Conservation (phyloP, 37 sponge, comb jelly and placozoan genomes). For the Aplysina aerophoba region DNA sequence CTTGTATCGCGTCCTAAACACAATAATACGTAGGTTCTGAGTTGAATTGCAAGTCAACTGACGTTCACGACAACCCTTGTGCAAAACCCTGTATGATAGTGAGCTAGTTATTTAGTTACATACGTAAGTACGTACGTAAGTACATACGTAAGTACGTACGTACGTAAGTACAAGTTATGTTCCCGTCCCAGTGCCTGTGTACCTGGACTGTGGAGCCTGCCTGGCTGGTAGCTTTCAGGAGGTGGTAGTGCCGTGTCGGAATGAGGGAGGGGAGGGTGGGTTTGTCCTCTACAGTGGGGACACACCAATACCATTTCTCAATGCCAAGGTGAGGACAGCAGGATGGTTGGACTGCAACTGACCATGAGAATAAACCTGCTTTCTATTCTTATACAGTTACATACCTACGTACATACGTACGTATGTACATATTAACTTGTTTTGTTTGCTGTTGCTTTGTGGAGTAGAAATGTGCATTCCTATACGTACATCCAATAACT, state of each 20-base stretch:
- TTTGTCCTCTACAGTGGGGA: conserved; percentile 37
- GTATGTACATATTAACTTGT: neutral
- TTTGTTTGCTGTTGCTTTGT: too few species aligned
- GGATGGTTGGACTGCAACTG: neutral
- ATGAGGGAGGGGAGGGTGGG: conserved; percentile 75
- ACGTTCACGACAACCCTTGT: too few species aligned
- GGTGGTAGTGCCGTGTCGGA: conserved; percentile 23
- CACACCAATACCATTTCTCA: neutral
- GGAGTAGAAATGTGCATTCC: too few species aligned
- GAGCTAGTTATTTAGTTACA: neutral
- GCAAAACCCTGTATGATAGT: too few species aligned
- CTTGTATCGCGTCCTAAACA: too few species aligned
- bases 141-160: conserved; percentile 17
- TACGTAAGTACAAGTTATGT: neutral
- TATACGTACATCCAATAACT: too few species aligned
- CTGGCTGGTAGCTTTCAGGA: conserved; percentile 48
- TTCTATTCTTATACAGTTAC: neutral
- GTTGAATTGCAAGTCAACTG: too few species aligned
- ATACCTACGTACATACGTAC: neutral
- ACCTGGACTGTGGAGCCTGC: conserved; percentile 66
- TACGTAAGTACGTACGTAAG: conserved; percentile 19
- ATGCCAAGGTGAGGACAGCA: neutral
- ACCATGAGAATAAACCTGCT: neutral
- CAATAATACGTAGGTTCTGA: too few species aligned
- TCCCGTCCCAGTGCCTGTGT: conserved; percentile 39